These are phyloP conservation scores for Eulithis prunata DNA, from an alignment of 2,888 invertebrate species.

Conservation along the genomic window DNA sequence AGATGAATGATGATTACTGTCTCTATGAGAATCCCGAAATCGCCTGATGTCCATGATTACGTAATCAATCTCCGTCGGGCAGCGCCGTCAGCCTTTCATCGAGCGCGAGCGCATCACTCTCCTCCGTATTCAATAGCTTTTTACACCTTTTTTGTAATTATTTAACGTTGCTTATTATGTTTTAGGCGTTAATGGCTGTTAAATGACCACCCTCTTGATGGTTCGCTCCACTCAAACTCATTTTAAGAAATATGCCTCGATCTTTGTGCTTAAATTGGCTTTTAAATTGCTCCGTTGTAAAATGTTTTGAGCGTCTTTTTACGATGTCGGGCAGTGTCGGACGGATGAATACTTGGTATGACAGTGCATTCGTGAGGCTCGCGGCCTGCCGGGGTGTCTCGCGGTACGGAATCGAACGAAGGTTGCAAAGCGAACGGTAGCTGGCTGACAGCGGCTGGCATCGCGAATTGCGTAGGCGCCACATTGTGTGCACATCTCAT, in stretches of 20 bases:
- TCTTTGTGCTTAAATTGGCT: constrained; percentile 58
- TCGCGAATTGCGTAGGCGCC: constrained; percentile 65
- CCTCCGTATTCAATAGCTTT: constrained; percentile 69
- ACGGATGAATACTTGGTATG: constrained; percentile 44
- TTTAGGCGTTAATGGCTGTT: constrained; percentile 77
- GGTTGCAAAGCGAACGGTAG: constrained; percentile 61
- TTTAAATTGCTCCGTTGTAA: constrained; percentile 57
- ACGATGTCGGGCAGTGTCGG: constrained; percentile 37
- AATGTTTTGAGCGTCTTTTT: constrained; percentile 49
- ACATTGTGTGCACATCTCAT: constrained; percentile 75
- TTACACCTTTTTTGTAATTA: constrained; percentile 80
- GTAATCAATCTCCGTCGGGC: constrained; percentile 80
- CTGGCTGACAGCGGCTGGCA: constrained; percentile 66
- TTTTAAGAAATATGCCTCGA: constrained; percentile 56
- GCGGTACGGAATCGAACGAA: constrained; percentile 5
- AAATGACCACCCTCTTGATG: constrained; percentile 75
- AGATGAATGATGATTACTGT: constrained; percentile 79
- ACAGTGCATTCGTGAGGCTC: constrained; percentile 37
- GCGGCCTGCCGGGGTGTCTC: background rate
- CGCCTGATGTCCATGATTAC: constrained; percentile 77
- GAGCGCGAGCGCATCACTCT: constrained; percentile 70
- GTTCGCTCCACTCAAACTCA: constrained; percentile 56
- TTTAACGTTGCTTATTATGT: constrained; percentile 75
- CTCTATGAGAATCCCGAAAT: constrained; percentile 79
- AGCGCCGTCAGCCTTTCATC: constrained; percentile 77